Evolutionary conservation across 2,113 vertebrate genomes (phyloP).

Genomic region (Melozone crissalis): DNA sequence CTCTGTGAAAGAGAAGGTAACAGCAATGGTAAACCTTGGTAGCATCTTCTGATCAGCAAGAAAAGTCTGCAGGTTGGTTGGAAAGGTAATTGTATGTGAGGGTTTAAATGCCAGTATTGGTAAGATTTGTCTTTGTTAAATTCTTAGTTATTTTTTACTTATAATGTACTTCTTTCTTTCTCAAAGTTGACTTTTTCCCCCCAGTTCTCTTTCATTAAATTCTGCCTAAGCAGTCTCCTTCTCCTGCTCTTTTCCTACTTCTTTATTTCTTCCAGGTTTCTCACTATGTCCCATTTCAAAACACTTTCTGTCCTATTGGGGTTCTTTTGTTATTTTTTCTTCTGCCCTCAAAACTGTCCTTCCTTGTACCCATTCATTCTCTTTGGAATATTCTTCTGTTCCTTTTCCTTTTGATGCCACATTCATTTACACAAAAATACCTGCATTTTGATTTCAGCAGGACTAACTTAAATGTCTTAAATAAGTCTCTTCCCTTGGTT

Average conservation of each 20-base stretch:
- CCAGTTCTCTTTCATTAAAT: neutral
- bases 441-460: neutral
- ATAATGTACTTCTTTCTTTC: neutral
- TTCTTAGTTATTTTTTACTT: neutral
- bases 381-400: neutral
- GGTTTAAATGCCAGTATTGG: neutral
- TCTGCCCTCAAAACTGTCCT: neutral
- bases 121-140: neutral
- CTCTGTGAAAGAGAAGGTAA: neutral
- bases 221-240: neutral
- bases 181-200: neutral
- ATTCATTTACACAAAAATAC: neutral
- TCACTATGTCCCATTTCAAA: neutral
- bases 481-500: neutral
- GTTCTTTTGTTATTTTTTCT: neutral
- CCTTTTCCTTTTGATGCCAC: neutral
- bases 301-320: neutral
- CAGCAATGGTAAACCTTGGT: neutral
- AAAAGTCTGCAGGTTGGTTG: neutral
- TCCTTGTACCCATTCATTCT: neutral
- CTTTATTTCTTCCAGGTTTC: neutral
- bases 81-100: neutral
- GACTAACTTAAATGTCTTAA: neutral
- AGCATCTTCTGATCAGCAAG: neutral
- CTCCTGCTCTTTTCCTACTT: neutral